Base-by-base conservation (phyloP, 2,888 invertebrate species). In the Eutolmus rufibarbis region DNA sequence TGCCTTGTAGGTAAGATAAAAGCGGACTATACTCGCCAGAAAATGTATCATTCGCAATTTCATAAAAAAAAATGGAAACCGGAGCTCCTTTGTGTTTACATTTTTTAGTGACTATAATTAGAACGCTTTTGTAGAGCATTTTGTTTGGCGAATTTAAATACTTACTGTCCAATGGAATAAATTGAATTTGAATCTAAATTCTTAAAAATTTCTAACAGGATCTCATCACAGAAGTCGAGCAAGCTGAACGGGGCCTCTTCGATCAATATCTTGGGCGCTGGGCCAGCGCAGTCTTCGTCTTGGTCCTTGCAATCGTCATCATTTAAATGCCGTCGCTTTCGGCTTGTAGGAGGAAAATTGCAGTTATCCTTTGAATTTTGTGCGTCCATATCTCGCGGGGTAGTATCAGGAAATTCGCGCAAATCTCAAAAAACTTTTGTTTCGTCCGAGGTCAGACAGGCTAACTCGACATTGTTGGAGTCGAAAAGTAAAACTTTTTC, bases 181-280 rank as follows among this genome's bases (percentile, higher is more conserved):
- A 92, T 89, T 7, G 92, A 89, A 86, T 91, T 90, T 2, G 92
- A 90, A 88, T 93, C 92, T 87, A 93, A 89, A 90, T 91, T 89
- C 86, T 91, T 91, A 16, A 92, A 91, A 84, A 93, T 92, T 89
- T 93, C 91, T 84, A 91, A 90, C 0, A 93, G 90, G 46, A 93
- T 87, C 88, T 93, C 93, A 89, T 93, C 92, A 87, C 92, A 91
- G 78, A 93, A 90, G 37, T 89, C 89, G 19, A 90, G 89, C 86
- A 92, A 87, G 28, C 88, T 88, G 77, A 86, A 87, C 5, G 89
- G 77, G 9, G 87, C 66, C n/a, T 89, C 87, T 51, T 89, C 87
- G 19, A 88, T 87, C 9, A 89, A 86, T 56, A 89, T 87, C 82
- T 90, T 90, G n/a, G 86, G 85, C 8, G 89, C 88, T 8, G 89